Evolutionary conservation across 2,888 invertebrate species (phyloP), one percentile per base, ranked within the genome.

Genomic region (Dendrolimus houi): DNA sequence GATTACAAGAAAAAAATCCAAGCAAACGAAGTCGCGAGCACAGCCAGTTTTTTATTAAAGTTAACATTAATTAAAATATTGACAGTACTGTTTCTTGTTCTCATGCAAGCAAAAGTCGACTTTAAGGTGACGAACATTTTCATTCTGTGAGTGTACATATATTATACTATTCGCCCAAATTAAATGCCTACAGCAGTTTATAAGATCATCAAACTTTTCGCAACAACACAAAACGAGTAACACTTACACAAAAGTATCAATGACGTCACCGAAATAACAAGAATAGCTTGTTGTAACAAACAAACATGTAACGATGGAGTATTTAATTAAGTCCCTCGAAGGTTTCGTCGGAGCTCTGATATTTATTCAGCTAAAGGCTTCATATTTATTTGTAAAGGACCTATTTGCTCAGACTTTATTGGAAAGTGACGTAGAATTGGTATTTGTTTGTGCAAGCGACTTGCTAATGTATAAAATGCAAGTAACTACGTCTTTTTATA

Each of bases 321-420:
- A 71, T 74, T 74, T 74, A 75, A 74, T 75, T 75, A 75, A 71
- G 68, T 68, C 66, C 63, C 62, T 63, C 59, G 64, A 66, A 71
- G 68, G 67, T 70, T 70, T 64, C 68, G 64, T 62, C 64, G 57
- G 60, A 66, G 64, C 59, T 64, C 29, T 63, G 63, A 62, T 75
- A 72, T 75, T 74, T 75, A 74, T 74, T 75, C 67, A 68, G 69
- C 68, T 67, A 65, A 68, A 69, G 71, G 71, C 69, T 59, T 62
- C 63, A 63, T 68, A 70, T 72, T 70, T 73, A 70, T 73, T 72
- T 71, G 70, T 63, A 63, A 64, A 67, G 70, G 71, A 62, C 65
- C 64, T 72, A 67, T 73, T 75, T 74, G 69, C 71, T 57, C 63
- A 62, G 62, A 68, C 71, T 67, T 70, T 74, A 74, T 74, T 74